These are phyloP conservation scores for Ia io DNA, from an alignment of 2,113 vertebrate genomes.

Conservation along the genomic window DNA sequence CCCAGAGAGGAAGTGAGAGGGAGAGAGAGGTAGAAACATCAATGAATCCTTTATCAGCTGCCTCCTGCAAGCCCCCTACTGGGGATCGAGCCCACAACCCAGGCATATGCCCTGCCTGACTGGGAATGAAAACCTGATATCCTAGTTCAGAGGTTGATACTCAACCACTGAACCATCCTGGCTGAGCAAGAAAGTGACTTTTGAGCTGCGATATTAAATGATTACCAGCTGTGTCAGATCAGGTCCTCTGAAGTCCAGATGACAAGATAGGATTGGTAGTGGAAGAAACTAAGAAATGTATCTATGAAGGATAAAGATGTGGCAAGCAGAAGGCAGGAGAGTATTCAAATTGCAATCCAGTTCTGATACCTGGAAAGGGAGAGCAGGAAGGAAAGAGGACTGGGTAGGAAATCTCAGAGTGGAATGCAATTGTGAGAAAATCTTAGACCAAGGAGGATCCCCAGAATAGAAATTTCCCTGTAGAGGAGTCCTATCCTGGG, in stretches of 20 bases:
- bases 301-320: neutral
- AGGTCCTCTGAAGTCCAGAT: neutral
- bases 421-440: neutral
- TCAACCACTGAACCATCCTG: too few species aligned
- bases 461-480: neutral
- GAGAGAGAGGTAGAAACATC: too few species aligned
- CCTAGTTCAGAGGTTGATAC: too few species aligned
- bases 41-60: too few species aligned
- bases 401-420: neutral
- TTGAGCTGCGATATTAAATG: neutral
- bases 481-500: neutral
- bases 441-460: neutral
- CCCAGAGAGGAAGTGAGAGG: too few species aligned
- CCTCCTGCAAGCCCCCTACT: too few species aligned
- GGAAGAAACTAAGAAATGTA: neutral
- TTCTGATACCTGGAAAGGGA: neutral
- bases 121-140: too few species aligned
- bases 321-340: neutral
- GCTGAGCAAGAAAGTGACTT: neutral
- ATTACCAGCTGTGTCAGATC: neutral
- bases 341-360: neutral
- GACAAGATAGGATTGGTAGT: neutral
- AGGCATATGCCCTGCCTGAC: too few species aligned
- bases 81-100: too few species aligned
- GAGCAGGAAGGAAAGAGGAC: neutral